These are phyloP conservation scores for Sebastes glaucus DNA, from an alignment of 2,797 vertebrate species.

Conservation along the genomic window DNA sequence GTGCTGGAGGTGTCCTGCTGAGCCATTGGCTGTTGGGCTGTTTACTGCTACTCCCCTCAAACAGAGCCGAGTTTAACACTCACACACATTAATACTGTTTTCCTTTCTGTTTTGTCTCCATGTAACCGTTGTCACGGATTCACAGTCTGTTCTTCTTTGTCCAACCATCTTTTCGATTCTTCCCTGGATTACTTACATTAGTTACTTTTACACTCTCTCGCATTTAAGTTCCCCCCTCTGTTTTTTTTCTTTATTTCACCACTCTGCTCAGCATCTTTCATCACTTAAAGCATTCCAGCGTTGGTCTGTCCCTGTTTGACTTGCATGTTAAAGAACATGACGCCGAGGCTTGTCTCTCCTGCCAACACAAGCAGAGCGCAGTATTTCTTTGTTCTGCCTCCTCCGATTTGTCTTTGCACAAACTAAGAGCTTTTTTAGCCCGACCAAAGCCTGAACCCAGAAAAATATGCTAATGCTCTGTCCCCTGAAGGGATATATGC, in stretches of 20 bases:
- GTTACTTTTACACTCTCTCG: neutral
- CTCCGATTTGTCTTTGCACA: constrained; percentile 39
- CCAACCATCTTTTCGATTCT: neutral
- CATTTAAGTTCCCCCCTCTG: neutral
- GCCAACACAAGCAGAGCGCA: constrained; percentile 49
- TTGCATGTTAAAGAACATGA: constrained; percentile 48
- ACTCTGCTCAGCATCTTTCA: constrained; percentile 37
- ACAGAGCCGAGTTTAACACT: constrained; percentile 5
- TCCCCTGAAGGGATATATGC: constrained; percentile 54
- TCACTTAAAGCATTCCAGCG: constrained; percentile 29
- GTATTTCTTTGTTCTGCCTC: constrained; percentile 52
- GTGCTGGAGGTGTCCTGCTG: constrained; percentile 26
- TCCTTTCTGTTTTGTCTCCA: constrained; percentile 3
- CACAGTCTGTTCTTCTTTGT: neutral
- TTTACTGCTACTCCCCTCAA: constrained; percentile 72
- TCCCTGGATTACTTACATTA: neutral
- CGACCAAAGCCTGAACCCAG: constrained; percentile 22
- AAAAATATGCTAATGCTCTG: constrained; percentile 34
- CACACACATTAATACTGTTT: neutral
- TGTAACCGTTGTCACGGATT: constrained; percentile 1
- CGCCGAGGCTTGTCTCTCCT: constrained; percentile 17
- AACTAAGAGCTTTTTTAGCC: constrained; percentile 2
- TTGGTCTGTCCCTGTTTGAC: constrained; percentile 37
- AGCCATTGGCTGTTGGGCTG: constrained; percentile 13
- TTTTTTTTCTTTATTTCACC: neutral